Percentiles rank a stretch among this genome's conserved stretches.
phyloP scores from a whole-genome alignment of 2,888 invertebrate genomes.

The Julus scanicus region DNA sequence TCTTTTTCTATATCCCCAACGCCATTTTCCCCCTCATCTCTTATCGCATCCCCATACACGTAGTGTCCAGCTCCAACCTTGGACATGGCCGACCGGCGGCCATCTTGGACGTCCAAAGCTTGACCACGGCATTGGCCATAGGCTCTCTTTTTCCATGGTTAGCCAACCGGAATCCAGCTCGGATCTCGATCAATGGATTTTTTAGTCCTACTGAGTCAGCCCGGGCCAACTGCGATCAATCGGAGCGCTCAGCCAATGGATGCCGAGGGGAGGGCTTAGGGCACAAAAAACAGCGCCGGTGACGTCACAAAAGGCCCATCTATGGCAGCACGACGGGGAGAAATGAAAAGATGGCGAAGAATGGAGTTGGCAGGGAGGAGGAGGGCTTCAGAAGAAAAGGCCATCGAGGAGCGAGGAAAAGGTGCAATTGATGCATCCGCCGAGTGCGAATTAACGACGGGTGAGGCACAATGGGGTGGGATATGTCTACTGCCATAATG shows the following conservation, averaged over 20 bases:
- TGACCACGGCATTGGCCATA: not conserved
- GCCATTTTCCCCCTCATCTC: not conserved
- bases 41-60: too few relatives aligned
- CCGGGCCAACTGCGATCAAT: conserved; percentile 14
- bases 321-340: not conserved
- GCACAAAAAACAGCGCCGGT: not conserved
- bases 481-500: not conserved
- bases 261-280: conserved; percentile 32
- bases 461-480: not conserved
- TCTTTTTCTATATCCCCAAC: conserved; percentile 9
- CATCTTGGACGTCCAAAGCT: not conserved
- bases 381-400: not conserved
- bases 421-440: not conserved
- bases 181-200: not conserved
- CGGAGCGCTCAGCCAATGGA: not conserved
- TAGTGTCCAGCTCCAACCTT: not conserved
- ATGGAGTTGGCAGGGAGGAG: not conserved
- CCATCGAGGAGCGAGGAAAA: conserved; percentile 9
- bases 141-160: not conserved
- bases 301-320: conserved; percentile 36
- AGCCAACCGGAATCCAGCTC: conserved; percentile 36
- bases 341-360: conserved; percentile 16
- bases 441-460: conserved; percentile 30
- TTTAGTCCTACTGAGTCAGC: not conserved
- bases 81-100: not conserved